Evolutionary conservation across 2,888 invertebrate genomes (phyloP).

Genomic region (Eupithecia vulgata): DNA sequence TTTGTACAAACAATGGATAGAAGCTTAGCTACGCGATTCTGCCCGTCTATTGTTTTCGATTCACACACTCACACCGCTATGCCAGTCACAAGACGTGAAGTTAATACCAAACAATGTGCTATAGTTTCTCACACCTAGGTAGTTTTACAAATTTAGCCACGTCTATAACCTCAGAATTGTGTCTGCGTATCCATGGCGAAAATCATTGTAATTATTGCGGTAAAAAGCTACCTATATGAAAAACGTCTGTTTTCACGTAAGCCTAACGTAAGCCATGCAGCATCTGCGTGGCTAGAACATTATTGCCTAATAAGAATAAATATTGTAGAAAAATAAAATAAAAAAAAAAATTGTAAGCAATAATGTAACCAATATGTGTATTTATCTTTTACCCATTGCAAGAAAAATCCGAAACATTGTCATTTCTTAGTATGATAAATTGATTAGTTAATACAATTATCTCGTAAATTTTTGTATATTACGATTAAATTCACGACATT

Average conservation of each 20-base stretch:
- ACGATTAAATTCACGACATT: not conserved
- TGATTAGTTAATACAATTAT: too few relatives aligned
- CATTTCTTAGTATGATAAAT: too few relatives aligned
- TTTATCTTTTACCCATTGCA: not conserved
- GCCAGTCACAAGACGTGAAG: slow-evolving; percentile 32
- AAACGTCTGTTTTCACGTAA: too few relatives aligned
- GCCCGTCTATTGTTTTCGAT: slow-evolving; percentile 46
- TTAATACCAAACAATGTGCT: slow-evolving; percentile 29
- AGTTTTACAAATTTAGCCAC: slow-evolving; percentile 23
- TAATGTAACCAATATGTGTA: not conserved
- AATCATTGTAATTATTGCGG: slow-evolving; percentile 40
- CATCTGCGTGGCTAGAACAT: not conserved
- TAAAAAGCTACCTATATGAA: slow-evolving; percentile 4
- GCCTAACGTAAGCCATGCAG: not conserved
- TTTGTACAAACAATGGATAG: slow-evolving; percentile 38
- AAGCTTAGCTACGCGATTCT: slow-evolving; percentile 31
- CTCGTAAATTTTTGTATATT: too few relatives aligned
- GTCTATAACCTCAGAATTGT: slow-evolving; percentile 36
- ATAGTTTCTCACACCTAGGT: slow-evolving; percentile 31
- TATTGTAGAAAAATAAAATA: too few relatives aligned
- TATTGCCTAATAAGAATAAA: not conserved
- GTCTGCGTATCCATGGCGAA: slow-evolving; percentile 43
- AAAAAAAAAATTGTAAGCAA: not conserved
- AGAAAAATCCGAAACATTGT: too few relatives aligned
- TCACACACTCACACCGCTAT: slow-evolving; percentile 52